phyloP scores from a whole-genome alignment of 2,113 vertebrate genomes.

The Nerophis ophidion region DNA sequence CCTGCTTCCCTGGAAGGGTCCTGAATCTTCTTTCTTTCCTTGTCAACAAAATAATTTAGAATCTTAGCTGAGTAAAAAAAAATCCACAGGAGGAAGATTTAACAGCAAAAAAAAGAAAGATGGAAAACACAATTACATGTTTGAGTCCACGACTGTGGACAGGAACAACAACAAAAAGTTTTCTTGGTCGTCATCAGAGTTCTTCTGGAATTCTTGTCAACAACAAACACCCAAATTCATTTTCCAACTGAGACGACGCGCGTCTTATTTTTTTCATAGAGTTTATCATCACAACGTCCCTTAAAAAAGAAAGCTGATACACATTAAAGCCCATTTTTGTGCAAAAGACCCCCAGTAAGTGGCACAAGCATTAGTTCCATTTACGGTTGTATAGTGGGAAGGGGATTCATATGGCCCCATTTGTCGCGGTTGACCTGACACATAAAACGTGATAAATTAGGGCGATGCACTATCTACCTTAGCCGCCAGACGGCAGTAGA shows the following conservation, averaged over 20 bases:
- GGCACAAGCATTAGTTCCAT: slow-evolving; percentile 4
- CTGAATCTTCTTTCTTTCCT: slow-evolving; percentile 9
- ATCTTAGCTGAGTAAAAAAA: not conserved
- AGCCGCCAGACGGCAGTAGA: too few relatives aligned
- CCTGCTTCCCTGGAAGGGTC: slow-evolving; percentile 10
- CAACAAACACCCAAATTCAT: not conserved
- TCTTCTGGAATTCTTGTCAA: slow-evolving; percentile 8
- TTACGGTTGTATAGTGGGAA: not conserved
- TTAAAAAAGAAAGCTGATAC: not conserved
- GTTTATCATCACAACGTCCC: too few relatives aligned
- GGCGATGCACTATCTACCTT: too few relatives aligned
- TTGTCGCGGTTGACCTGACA: too few relatives aligned
- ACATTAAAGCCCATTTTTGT: too few relatives aligned
- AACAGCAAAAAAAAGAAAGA: not conserved
- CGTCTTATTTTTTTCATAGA: too few relatives aligned
- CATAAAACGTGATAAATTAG: too few relatives aligned
- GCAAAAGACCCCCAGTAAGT: not conserved
- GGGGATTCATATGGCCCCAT: too few relatives aligned
- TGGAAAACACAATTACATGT: not conserved
- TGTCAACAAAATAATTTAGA: slow-evolving; percentile 3
- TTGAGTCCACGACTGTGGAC: not conserved
- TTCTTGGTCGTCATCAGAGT: slow-evolving; percentile 1
- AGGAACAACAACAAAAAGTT: not conserved
- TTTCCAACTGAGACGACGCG: not conserved
- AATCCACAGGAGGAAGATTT: too few relatives aligned